Percentiles rank a stretch among this genome's conserved stretches.
Evolutionary conservation across 2,797 vertebrate species (phyloP).

Genomic region (Chaenodraco wilsoni): DNA sequence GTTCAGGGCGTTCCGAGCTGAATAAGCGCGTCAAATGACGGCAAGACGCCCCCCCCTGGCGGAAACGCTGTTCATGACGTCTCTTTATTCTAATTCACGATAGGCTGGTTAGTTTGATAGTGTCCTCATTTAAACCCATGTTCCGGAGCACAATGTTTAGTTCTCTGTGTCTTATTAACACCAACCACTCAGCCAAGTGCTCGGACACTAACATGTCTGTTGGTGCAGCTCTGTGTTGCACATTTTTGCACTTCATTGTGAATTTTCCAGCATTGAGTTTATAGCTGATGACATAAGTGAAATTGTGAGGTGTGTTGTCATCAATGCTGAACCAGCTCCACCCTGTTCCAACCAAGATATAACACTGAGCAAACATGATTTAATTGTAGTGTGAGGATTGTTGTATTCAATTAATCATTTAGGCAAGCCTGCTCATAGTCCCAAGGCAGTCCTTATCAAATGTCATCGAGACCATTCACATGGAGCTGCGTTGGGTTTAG

Average conservation of each 20-base stretch:
- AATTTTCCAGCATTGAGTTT: constrained; percentile 31
- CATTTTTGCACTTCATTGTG: constrained; percentile 29
- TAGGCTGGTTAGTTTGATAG: neutral
- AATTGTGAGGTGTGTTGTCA: constrained; percentile 21
- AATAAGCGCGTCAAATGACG: too few relatives aligned
- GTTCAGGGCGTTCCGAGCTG: too few relatives aligned
- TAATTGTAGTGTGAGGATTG: neutral
- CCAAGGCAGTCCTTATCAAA: constrained; percentile 26
- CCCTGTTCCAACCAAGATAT: neutral
- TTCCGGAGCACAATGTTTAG: constrained; percentile 8
- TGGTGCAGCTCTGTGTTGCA: constrained; percentile 2
- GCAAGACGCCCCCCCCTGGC: too few relatives aligned
- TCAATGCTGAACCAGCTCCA: constrained; percentile 1
- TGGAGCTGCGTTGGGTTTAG: constrained; percentile 57
- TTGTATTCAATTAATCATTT: neutral
- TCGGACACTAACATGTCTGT: neutral
- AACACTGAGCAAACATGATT: constrained; percentile 1
- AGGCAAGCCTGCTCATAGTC: neutral
- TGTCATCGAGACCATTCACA: constrained; percentile 25
- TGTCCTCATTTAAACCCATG: constrained; percentile 3
- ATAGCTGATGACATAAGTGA: constrained; percentile 14
- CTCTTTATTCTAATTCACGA: constrained; percentile 22
- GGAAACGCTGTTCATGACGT: neutral
- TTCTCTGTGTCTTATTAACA: constrained; percentile 11
- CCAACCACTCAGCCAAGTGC: constrained; percentile 19